phyloP scores from a whole-genome alignment of 2,888 invertebrate genomes.

The Dryomyza anilis region DNA sequence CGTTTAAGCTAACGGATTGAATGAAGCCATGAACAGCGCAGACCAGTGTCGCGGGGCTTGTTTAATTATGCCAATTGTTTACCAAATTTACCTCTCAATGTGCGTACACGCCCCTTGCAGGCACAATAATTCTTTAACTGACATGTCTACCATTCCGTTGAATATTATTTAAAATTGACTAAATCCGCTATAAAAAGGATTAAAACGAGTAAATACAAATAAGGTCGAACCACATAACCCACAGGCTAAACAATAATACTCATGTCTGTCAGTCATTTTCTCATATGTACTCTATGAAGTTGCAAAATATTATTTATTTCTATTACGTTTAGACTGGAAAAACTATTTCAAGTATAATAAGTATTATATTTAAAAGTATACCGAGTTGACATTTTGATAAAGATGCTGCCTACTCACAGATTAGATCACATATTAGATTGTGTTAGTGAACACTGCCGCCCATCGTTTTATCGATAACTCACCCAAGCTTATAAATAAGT shows the following conservation, averaged over 20 bases:
- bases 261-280: not conserved
- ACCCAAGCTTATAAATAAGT: no score
- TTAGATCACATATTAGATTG: no score
- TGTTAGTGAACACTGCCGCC: no score
- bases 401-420: no score
- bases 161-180: conserved; percentile 40
- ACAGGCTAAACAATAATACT: conserved; percentile 15
- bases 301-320: not conserved
- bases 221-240: conserved; percentile 42
- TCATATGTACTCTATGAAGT: not conserved
- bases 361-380: no score
- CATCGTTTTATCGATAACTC: no score
- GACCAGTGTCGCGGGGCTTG: conserved; percentile 47
- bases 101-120: conserved; percentile 45
- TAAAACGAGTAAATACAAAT: conserved; percentile 38
- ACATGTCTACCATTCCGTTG: not conserved
- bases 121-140: conserved; percentile 25
- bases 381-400: no score
- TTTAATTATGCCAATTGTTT: conserved; percentile 57
- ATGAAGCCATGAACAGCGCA: conserved; percentile 21
- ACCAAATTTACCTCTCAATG: conserved; percentile 55
- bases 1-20: conserved; percentile 57
- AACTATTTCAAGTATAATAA: not conserved
- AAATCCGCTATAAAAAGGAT: conserved; percentile 29
- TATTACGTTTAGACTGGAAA: not conserved